Evolutionary conservation across 2,888 invertebrate genomes (phyloP), one percentile per base, ranked within the genome.

Genomic region (Alitta virens): DNA sequence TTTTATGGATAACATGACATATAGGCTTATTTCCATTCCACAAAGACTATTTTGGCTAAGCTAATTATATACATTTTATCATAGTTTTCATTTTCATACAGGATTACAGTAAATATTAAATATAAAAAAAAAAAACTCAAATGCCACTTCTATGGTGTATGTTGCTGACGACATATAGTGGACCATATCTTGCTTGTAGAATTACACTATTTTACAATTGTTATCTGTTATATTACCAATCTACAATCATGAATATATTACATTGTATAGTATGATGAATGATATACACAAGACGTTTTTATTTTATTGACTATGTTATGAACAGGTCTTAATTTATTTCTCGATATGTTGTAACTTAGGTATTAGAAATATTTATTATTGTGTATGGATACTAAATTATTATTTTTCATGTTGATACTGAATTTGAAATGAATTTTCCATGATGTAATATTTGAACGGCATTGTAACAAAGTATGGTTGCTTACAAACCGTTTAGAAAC

Each of bases 291-390:
- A 12, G 21, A 46, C 7, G n/a, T 46, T 18, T 46, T 46, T 46
- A 46, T 18, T 46, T n/a, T 46, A 46, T 18, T 46, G 21, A 46
- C 33, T 46, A 46, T 46, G 46, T 46, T 46, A 46, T 21, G 46
- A 46, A 18, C 46, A 21, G 46, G 46, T 46, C 46, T 21, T 46
- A 46, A 18, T 46, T 46, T 51, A 40, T 59, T 51, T 59, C 38
- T 59, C 51, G 26, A 33, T 59, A 59, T 59, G 59, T 59, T 59
- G 51, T 59, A 59, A 51, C 50, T 23, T 50, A 52, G 59, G 51
- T 59, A 33, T 33, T 33, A 33, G 33, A 33, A 33, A 33, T 33
- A 33, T 33, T 33, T 33, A 33, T 33, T 33, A 33, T 33, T 33
- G 33, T 33, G 33, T 33, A 59, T 59, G 52, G 50, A 49, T 59